phyloP scores from a whole-genome alignment of 2,113 vertebrate genomes.

The Plotosus lineatus region DNA sequence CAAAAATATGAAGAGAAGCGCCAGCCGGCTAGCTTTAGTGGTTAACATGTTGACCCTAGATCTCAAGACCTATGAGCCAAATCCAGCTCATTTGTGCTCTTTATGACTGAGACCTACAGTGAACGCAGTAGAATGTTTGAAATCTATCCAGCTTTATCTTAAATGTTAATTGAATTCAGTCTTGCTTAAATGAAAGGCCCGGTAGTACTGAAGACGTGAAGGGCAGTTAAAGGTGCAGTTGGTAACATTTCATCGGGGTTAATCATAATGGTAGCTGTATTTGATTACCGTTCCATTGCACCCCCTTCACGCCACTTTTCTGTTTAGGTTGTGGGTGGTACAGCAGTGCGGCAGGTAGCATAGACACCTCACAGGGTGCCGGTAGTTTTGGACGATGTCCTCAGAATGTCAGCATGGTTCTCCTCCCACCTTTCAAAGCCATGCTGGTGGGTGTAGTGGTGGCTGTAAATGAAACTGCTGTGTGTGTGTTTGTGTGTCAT shows the following conservation, averaged over 20 bases:
- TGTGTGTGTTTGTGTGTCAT: neutral
- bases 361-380: neutral
- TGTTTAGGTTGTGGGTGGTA: neutral
- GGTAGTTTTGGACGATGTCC: neutral
- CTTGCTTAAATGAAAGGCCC: neutral
- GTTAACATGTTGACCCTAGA: too few relatives aligned
- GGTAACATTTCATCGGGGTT: neutral
- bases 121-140: neutral
- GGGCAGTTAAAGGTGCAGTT: neutral
- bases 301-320: too few relatives aligned
- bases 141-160: neutral
- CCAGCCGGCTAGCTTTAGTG: too few relatives aligned
- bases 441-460: neutral
- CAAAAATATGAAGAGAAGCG: too few relatives aligned
- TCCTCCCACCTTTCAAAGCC: neutral
- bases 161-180: neutral
- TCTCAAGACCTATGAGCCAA: too few relatives aligned
- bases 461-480: neutral
- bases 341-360: neutral
- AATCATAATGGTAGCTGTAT: neutral
- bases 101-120: neutral
- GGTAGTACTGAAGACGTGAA: neutral
- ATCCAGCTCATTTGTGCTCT: too few relatives aligned
- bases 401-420: neutral
- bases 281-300: neutral